These are phyloP conservation scores for Scylla paramamosain DNA, from an alignment of 1,140 invertebrate genomes.

Conservation along the genomic window DNA sequence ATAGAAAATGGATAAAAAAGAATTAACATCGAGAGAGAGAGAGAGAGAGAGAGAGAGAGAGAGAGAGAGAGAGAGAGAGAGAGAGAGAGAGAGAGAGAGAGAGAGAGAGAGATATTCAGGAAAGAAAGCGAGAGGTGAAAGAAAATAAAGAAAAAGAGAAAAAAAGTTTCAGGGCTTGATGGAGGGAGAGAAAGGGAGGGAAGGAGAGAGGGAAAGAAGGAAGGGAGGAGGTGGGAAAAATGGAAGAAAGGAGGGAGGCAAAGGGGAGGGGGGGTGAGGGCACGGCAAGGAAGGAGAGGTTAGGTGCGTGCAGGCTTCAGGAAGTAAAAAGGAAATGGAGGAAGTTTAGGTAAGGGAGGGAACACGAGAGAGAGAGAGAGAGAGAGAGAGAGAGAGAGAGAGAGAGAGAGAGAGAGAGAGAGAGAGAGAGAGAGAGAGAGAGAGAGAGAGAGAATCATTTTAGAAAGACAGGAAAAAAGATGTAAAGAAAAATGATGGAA, in stretches of 20 bases:
- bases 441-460: neutral
- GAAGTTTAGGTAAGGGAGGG: slow-evolving; percentile 10
- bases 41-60: too few species aligned
- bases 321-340: neutral
- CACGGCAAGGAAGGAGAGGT: neutral
- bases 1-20: too few species aligned
- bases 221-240: neutral
- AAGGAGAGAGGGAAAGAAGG: neutral
- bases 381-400: neutral
- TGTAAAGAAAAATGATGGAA: neutral
- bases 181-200: neutral
- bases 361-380: neutral
- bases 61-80: too few species aligned
- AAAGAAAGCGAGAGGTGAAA: too few species aligned
- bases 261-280: neutral
- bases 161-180: too few species aligned
- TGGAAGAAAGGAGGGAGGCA: neutral
- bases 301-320: neutral
- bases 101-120: too few species aligned
- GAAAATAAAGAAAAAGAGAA: neutral
- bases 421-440: neutral
- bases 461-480: too few species aligned
- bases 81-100: too few species aligned
- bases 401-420: neutral
- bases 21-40: too few species aligned